Conservation (phyloP, 2,797 vertebrate genomes). For the Alectoris magna region DNA sequence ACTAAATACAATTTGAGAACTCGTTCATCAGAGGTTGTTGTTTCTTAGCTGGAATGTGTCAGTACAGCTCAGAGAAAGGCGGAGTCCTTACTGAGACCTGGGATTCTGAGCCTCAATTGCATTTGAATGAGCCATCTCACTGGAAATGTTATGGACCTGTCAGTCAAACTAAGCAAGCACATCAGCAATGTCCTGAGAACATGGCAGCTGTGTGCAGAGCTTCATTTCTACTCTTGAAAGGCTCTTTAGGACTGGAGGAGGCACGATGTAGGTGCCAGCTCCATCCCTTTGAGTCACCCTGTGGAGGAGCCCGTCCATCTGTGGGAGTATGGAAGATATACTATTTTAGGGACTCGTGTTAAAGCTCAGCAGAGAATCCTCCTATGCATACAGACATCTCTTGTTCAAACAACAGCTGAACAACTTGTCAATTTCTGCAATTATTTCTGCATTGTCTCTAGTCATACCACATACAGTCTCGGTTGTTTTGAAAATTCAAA, state of each 20-base stretch:
- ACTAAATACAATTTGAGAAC: background rate
- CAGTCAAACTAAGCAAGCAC: background rate
- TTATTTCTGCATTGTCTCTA: background rate
- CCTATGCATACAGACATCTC: background rate
- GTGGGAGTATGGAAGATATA: constrained; percentile 31
- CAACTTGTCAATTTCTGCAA: background rate
- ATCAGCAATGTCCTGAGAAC: background rate
- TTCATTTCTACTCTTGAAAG: background rate
- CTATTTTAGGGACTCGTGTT: constrained; percentile 13
- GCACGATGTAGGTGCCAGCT: background rate
- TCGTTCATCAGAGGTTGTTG: background rate
- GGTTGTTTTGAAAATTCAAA: background rate
- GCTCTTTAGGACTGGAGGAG: background rate
- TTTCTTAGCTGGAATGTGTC: background rate
- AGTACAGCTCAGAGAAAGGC: background rate
- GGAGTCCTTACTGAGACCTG: background rate
- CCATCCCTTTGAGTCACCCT: background rate
- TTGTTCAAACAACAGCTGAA: background rate
- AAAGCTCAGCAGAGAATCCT: constrained; percentile 35
- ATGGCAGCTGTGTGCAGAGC: background rate
- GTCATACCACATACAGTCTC: background rate
- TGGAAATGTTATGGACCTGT: background rate
- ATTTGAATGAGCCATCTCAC: background rate
- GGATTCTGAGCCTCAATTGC: background rate
- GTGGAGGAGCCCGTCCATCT: background rate